Evolutionary conservation across 1,140 invertebrate genomes (phyloP), one percentile per base, ranked within the genome.

Genomic region (Nasonia longicornis): DNA sequence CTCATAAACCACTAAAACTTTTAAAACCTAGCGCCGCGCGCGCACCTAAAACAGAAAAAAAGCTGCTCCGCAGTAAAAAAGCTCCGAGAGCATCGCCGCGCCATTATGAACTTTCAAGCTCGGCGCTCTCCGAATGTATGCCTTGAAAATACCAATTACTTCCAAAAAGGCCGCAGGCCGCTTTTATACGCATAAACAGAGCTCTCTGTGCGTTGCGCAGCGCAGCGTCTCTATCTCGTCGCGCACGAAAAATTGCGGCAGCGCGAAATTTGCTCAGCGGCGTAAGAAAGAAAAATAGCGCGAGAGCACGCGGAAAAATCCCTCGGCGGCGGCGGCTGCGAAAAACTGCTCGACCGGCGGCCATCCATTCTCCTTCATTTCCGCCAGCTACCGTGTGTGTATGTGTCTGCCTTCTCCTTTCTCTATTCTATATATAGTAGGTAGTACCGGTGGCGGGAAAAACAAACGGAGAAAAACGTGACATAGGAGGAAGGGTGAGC

Each of bases 311-410:
- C 26, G 66, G 29, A 58, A 26, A 31, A 67, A 67, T 31, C 29
- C 64, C 29, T 31, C 10, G 71, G 45, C 35, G 71, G 35, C 29
- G n/a, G 42, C 7, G 45, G 16, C 7, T 20, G 16, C 52, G 74
- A 77, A 75, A 72, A 77, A 77, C 64, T 81, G 70, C 67, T n/a
- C 16, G 35, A 35, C 73, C 52, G 22, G n/a, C 22, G 72, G 66
- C 64, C 72, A 76, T 81, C 8, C 52, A 81, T 81, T 81, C 73
- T 81, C 42, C 79, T 81, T 81, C 72, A 81, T 81, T 81, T 81
- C 73, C 73, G 69, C 8, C 35, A 22, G n/a, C 3, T 12, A 70
- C 66, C 10, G 52, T 8, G 8, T 38, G 31, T 35, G 31, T 6
- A 3, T 42, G 8, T 52, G 48, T 58, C 20, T 58, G 20, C 52